Conservation (phyloP, 2,888 invertebrate species). For the Onthophagus sagittarius region DNA sequence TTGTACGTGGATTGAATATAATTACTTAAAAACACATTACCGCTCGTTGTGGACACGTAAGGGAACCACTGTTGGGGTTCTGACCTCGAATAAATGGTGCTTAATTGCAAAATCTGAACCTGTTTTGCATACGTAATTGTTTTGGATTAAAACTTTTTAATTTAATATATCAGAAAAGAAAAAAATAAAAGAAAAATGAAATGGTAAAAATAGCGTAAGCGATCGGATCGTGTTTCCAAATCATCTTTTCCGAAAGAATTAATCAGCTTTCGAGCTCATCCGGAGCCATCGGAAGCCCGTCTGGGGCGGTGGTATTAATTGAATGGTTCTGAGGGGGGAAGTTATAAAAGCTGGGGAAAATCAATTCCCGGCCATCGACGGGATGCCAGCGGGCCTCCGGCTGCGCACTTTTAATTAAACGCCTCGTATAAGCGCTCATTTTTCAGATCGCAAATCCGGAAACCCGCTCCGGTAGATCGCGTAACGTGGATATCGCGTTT, state of each 20-base stretch:
- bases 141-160: not conserved
- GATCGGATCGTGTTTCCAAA: not conserved
- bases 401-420: conserved; percentile 8
- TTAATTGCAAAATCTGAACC: not conserved
- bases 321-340: not conserved
- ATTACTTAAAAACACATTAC: conserved; percentile 21
- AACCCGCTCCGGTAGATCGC: not conserved
- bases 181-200: not conserved
- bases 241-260: not conserved
- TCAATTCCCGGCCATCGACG: conserved; percentile 2
- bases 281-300: not conserved
- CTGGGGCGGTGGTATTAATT: conserved; percentile 1
- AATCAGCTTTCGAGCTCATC: not conserved
- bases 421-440: conserved; percentile 6
- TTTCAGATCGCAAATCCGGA: conserved; percentile 10
- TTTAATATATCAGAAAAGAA: not conserved
- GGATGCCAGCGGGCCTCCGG: not conserved
- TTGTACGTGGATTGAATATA: conserved; percentile 14
- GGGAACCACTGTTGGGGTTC: not conserved
- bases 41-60: conserved; percentile 11
- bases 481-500: not conserved
- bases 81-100: not conserved
- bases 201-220: not conserved
- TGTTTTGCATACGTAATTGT: not conserved
- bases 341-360: conserved; percentile 12